These are phyloP conservation scores for Chymomyza procnemis DNA, from an alignment of 2,888 invertebrate species.

Conservation along the genomic window DNA sequence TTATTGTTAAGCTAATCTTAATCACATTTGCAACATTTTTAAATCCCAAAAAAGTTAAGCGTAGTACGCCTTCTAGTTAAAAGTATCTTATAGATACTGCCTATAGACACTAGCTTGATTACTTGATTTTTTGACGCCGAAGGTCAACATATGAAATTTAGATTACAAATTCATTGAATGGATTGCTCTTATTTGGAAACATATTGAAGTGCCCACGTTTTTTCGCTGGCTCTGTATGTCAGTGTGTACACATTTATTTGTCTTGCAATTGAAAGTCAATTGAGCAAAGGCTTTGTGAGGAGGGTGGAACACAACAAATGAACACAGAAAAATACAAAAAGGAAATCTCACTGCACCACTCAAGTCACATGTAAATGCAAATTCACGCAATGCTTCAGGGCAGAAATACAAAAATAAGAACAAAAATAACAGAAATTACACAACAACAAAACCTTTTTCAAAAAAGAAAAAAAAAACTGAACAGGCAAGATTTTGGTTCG, in stretches of 20 bases:
- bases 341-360: not conserved
- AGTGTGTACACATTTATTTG: constrained; percentile 21
- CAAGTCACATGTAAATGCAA: constrained; percentile 59
- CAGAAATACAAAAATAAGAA: constrained; percentile 20
- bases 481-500: constrained; percentile 2
- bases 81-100: too few species aligned
- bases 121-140: too few species aligned
- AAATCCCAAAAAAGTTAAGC: too few species aligned
- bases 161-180: not conserved
- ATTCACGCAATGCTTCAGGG: constrained; percentile 59
- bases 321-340: not conserved
- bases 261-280: constrained; percentile 55
- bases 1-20: too few species aligned
- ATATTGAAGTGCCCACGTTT: not conserved
- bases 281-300: not conserved
- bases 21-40: too few species aligned
- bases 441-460: constrained; percentile 21
- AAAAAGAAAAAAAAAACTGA: too few species aligned
- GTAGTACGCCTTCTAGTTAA: too few species aligned
- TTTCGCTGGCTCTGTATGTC: constrained; percentile 25
- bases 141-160: constrained; percentile 33
- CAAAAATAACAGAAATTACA: not conserved
- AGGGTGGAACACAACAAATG: too few species aligned
- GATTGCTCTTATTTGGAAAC: constrained; percentile 10
- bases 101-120: too few species aligned